Conservation (phyloP, 1,140 invertebrate genomes). For the Schlechtendalia chinensis region DNA sequence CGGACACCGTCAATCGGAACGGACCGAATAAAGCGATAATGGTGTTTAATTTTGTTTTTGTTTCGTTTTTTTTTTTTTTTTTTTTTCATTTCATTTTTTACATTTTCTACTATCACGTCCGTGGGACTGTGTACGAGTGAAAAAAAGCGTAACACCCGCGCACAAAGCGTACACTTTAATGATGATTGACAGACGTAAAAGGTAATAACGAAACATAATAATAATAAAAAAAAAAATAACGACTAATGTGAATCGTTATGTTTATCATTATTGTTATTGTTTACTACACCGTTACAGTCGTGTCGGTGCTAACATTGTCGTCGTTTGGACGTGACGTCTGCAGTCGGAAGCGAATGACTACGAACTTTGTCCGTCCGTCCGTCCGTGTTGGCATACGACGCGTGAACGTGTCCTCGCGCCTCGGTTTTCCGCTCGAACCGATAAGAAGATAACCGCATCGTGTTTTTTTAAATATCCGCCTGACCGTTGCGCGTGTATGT, state of each 20-base stretch:
- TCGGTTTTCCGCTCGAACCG: not conserved
- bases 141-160: conserved; percentile 13
- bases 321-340: not conserved
- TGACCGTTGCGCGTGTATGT: no score
- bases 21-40: conserved; percentile 42
- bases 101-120: no score
- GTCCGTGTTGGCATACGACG: not conserved
- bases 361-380: not conserved
- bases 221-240: conserved; percentile 17
- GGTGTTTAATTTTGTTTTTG: conserved; percentile 9
- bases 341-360: not conserved
- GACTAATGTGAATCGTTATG: not conserved
- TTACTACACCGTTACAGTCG: not conserved
- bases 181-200: conserved; percentile 47
- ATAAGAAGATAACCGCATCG: no score
- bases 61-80: conserved; percentile 13
- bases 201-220: conserved; percentile 16
- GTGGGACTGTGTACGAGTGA: not conserved
- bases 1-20: conserved; percentile 38
- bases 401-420: not conserved
- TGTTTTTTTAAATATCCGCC: no score
- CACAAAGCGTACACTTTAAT: conserved; percentile 35
- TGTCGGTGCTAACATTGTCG: not conserved
- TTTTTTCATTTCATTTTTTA: no score
- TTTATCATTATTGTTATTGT: not conserved